These are phyloP conservation scores for Acanthurus leucopareius DNA, from an alignment of 2,797 vertebrate species.

Conservation along the genomic window DNA sequence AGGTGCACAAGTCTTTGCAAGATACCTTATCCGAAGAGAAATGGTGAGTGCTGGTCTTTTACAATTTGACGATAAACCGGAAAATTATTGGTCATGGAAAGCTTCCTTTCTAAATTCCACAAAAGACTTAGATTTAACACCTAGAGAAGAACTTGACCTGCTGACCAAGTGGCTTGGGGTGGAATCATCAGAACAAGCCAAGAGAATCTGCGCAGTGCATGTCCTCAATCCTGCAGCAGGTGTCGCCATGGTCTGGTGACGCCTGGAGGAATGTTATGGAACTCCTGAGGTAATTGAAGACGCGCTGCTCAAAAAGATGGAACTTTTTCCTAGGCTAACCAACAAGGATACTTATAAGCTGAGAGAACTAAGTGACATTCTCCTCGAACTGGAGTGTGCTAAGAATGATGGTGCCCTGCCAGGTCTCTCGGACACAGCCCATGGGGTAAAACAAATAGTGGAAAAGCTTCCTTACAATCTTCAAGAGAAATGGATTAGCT, in stretches of 20 bases:
- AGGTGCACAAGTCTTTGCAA: constrained; percentile 2
- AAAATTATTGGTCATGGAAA: constrained; percentile 41
- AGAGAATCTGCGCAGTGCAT: not conserved
- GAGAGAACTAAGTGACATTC: not conserved
- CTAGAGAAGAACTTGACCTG: constrained; percentile 32
- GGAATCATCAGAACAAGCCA: not conserved
- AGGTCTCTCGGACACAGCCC: not conserved
- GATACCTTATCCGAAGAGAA: constrained; percentile 13
- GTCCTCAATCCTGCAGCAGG: constrained; percentile 16
- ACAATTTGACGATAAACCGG: constrained; percentile 24
- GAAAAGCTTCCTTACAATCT: not conserved
- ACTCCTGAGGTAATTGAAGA: constrained; percentile 10
- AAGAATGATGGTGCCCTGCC: not conserved
- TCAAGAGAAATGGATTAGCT: not conserved
- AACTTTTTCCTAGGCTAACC: constrained; percentile 7
- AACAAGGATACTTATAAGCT: not conserved
- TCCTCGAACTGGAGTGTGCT: constrained; percentile 7
- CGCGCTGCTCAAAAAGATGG: constrained; percentile 29
- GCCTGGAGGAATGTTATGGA: constrained; percentile 24
- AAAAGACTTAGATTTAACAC: not conserved
- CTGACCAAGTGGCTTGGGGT: constrained; percentile 15
- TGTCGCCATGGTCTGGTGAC: constrained; percentile 7
- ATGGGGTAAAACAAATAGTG: constrained; percentile 1
- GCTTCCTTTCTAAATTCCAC: not conserved
- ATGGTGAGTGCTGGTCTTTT: constrained; percentile 21